phyloP scores from a whole-genome alignment of 2,888 invertebrate species.

The Scaptodrosophila latifasciaeformis region DNA sequence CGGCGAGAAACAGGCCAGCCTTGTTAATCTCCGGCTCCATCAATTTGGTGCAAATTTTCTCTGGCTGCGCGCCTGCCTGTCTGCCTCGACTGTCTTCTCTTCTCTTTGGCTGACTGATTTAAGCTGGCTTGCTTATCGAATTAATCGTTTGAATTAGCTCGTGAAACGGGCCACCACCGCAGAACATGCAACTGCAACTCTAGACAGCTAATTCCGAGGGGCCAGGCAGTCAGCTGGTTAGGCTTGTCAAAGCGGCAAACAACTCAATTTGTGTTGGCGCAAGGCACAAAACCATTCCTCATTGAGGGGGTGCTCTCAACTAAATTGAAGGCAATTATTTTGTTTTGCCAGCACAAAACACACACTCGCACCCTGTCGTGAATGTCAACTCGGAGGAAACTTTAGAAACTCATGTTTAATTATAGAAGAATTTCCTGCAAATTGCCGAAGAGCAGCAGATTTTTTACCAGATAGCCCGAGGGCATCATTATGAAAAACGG shows the following conservation, averaged over 20 bases:
- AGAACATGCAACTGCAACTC: constrained; percentile 11
- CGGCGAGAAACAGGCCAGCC: constrained; percentile 13
- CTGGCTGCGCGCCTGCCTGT: constrained; percentile 29
- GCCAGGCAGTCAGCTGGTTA: no score
- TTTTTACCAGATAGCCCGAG: constrained; percentile 6
- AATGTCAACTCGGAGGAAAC: constrained; percentile 14
- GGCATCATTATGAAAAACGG: constrained; percentile 10
- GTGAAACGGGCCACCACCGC: constrained; percentile 1
- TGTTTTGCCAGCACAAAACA: constrained; percentile 44
- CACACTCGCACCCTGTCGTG: constrained; percentile 28
- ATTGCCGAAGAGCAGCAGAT: neutral
- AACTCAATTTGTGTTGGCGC: constrained; percentile 46
- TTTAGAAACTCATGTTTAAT: no score
- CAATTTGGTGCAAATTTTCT: constrained; percentile 58
- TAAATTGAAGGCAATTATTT: constrained; percentile 59
- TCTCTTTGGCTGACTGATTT: constrained; percentile 26
- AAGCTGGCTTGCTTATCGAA: constrained; percentile 62
- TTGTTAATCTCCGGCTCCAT: constrained; percentile 61
- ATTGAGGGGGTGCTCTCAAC: neutral
- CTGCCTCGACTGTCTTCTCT: neutral
- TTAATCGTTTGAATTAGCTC: constrained; percentile 60
- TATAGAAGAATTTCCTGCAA: constrained; percentile 10
- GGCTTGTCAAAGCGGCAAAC: constrained; percentile 32
- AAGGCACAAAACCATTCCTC: constrained; percentile 17
- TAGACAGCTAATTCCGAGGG: neutral